These are phyloP conservation scores for Holcopasites calliopsidis DNA, from an alignment of 1,140 invertebrate species.

Conservation along the genomic window DNA sequence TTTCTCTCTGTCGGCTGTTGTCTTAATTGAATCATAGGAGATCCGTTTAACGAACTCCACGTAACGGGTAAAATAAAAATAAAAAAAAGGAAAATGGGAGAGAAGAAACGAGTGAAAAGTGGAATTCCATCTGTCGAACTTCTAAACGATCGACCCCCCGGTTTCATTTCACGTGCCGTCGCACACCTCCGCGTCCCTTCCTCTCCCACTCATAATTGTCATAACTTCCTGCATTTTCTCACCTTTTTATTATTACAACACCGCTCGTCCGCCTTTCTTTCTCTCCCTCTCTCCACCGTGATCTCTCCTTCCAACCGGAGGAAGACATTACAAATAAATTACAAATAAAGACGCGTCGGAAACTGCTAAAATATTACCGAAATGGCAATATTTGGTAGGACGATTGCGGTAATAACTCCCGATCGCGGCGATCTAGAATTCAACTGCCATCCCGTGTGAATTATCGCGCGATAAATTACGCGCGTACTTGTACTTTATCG, in stretches of 20 bases:
- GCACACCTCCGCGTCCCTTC: conserved; percentile 51
- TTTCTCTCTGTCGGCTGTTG: conserved; percentile 3
- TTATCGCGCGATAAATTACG: background rate
- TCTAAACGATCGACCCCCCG: conserved; percentile 65
- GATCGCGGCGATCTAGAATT: background rate
- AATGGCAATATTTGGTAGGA: conserved; percentile 23
- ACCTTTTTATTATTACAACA: conserved; percentile 43
- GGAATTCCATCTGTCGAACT: conserved; percentile 64
- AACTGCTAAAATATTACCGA: conserved; percentile 56
- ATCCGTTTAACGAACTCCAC: conserved; percentile 36
- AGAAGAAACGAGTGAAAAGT: conserved; percentile 35
- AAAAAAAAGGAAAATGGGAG: conserved; percentile 22
- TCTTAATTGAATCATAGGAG: conserved; percentile 52
- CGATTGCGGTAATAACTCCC: conserved; percentile 39
- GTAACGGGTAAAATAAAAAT: conserved; percentile 12
- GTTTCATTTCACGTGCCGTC: conserved; percentile 70
- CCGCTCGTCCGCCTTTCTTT: conserved; percentile 22
- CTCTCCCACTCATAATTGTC: conserved; percentile 61
- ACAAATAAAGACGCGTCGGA: conserved; percentile 31
- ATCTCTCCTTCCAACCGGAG: conserved; percentile 3
- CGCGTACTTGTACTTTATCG: background rate
- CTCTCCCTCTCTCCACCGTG: background rate
- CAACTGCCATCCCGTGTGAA: background rate
- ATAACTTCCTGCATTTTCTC: conserved; percentile 68
- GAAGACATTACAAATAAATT: conserved; percentile 57